phyloP scores from a whole-genome alignment of 2,113 vertebrate species.

The Lichenostomus cassidix region DNA sequence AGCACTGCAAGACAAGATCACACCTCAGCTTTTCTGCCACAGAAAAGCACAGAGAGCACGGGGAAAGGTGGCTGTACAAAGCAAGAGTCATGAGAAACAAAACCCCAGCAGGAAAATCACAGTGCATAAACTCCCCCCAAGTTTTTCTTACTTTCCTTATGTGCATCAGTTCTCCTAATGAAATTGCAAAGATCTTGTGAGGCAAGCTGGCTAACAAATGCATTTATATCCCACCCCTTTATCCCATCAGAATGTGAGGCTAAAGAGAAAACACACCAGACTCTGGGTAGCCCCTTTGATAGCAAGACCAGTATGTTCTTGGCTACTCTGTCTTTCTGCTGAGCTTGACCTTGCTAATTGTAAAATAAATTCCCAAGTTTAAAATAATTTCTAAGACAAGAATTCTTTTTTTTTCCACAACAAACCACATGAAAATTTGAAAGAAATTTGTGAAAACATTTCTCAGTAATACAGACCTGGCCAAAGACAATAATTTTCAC shows the following conservation, averaged over 20 bases:
- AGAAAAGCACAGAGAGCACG: neutral
- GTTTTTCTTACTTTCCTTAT: neutral
- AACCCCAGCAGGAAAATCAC: neutral
- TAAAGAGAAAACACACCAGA: neutral
- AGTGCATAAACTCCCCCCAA: neutral
- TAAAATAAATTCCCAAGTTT: neutral
- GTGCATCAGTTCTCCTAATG: neutral
- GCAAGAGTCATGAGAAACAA: neutral
- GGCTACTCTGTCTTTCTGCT: neutral
- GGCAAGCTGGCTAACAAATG: neutral
- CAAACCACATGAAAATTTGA: neutral
- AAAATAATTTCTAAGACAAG: neutral
- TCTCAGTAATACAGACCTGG: neutral
- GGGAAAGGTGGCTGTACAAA: neutral
- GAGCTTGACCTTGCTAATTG: neutral
- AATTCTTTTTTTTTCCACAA: neutral
- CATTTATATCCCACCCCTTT: neutral
- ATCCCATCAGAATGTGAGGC: neutral
- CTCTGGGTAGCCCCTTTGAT: neutral
- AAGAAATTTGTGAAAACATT: neutral
- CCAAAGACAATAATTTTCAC: neutral
- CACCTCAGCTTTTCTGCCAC: neutral
- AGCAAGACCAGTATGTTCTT: neutral
- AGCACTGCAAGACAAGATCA: constrained; percentile 46
- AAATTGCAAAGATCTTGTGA: neutral